phyloP scores from a whole-genome alignment of 2,113 vertebrate genomes.

The Forbesichthys agassizii region DNA sequence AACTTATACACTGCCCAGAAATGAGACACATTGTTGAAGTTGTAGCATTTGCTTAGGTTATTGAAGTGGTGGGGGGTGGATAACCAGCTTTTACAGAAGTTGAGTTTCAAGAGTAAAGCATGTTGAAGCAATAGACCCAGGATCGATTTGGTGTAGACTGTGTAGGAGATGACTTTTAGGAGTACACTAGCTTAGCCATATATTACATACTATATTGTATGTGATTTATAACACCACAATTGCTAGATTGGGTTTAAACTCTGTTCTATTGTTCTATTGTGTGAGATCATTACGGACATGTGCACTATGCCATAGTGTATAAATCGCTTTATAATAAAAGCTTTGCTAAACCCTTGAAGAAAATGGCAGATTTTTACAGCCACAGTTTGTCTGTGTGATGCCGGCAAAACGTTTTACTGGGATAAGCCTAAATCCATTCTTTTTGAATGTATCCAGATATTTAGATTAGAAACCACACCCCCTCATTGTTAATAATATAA shows the following conservation, averaged over 20 bases:
- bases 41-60: background rate
- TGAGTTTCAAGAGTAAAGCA: background rate
- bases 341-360: conserved; percentile 43
- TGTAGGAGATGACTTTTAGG: background rate
- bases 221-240: conserved; percentile 62
- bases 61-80: background rate
- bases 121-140: conserved; percentile 14
- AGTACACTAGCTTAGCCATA: conserved; percentile 27
- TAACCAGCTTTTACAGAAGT: background rate
- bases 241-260: conserved; percentile 43
- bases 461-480: no score
- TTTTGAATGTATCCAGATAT: no score
- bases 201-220: conserved; percentile 48
- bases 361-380: conserved; percentile 38
- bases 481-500: no score
- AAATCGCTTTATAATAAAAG: conserved; percentile 46
- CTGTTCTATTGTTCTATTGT: conserved; percentile 58
- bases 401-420: conserved; percentile 11
- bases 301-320: conserved; percentile 33
- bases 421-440: conserved; percentile 20
- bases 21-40: no score
- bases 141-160: conserved; percentile 9
- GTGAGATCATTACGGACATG: conserved; percentile 53
- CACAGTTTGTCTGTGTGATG: conserved; percentile 20
- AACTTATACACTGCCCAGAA: background rate